A percentile compares a stretch with the other conserved stretches of the same genome.
These are phyloP conservation scores for Drosophila mauritiana DNA, from an alignment of 1,140 invertebrate genomes.

Conservation along the genomic window DNA sequence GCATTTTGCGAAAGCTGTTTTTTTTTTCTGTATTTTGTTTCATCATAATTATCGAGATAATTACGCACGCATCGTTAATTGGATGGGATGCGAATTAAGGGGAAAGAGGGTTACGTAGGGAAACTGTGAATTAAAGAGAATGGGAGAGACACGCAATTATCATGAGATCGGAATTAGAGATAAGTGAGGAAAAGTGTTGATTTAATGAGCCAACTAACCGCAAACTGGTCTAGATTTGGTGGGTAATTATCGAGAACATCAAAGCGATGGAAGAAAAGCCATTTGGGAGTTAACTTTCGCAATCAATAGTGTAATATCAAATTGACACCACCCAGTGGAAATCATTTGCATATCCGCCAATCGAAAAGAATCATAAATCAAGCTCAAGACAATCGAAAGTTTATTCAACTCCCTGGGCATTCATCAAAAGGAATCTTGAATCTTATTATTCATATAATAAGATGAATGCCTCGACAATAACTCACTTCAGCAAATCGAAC, in stretches of 20 bases:
- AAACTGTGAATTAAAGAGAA: conserved; percentile 2
- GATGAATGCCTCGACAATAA: conserved; percentile 36
- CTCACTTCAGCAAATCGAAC: conserved; percentile 14
- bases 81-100: conserved; percentile 32
- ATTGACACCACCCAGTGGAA: conserved; percentile 1
- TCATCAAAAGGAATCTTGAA: conserved; percentile 14
- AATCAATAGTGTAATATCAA: conserved; percentile 31
- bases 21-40: conserved; percentile 17
- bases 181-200: conserved; percentile 51
- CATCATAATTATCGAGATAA: conserved; percentile 59
- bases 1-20: conserved; percentile 52
- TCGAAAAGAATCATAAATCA: conserved; percentile 40
- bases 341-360: conserved; percentile 34
- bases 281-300: conserved; percentile 17
- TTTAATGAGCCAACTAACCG: conserved; percentile 47
- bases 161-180: conserved; percentile 21
- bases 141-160: conserved; percentile 31
- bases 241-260: conserved; percentile 34
- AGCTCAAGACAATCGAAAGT: conserved; percentile 36
- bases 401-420: conserved; percentile 38
- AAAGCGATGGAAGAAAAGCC: background rate
- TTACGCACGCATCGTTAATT: conserved; percentile 63
- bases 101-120: background rate
- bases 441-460: conserved; percentile 9
- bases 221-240: conserved; percentile 42